phyloP scores from a whole-genome alignment of 2,797 vertebrate genomes.

The Benthosema pterotum region DNA sequence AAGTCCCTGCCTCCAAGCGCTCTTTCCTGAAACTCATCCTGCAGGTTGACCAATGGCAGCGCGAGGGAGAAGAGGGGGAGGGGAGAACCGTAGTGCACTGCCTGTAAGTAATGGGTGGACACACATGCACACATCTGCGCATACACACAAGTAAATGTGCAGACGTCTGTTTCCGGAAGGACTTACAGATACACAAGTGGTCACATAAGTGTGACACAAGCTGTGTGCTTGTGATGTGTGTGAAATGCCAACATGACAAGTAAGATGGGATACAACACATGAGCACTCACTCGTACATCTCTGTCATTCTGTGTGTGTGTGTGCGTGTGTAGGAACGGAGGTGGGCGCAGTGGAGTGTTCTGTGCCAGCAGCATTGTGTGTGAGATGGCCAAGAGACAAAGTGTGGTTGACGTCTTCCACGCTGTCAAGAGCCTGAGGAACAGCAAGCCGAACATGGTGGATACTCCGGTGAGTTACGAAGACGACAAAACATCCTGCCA shows the following conservation, averaged over 20 bases:
- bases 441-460: conserved; percentile 99
- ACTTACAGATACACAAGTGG: neutral
- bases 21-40: conserved; percentile 98
- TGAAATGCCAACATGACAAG: neutral
- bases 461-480: conserved; percentile 89
- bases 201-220: neutral
- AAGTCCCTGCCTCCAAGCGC: conserved; percentile 95
- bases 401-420: conserved; percentile 97
- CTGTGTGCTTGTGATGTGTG: no score
- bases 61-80: conserved; percentile 97
- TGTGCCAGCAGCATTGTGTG: conserved; percentile 97
- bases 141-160: neutral
- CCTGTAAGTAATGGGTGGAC: conserved; percentile 85
- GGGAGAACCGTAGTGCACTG: conserved; percentile 96
- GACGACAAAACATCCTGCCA: no score
- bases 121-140: neutral
- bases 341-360: conserved; percentile 95
- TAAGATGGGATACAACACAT: neutral
- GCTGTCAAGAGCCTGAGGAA: conserved; percentile 97
- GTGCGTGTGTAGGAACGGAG: conserved; percentile 86
- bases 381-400: conserved; percentile 98
- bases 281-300: neutral
- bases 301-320: neutral
- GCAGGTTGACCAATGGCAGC: conserved; percentile 99
- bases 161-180: no score